These are phyloP conservation scores for Drosophila silvestris DNA, from an alignment of 2,888 invertebrate species.

Conservation along the genomic window DNA sequence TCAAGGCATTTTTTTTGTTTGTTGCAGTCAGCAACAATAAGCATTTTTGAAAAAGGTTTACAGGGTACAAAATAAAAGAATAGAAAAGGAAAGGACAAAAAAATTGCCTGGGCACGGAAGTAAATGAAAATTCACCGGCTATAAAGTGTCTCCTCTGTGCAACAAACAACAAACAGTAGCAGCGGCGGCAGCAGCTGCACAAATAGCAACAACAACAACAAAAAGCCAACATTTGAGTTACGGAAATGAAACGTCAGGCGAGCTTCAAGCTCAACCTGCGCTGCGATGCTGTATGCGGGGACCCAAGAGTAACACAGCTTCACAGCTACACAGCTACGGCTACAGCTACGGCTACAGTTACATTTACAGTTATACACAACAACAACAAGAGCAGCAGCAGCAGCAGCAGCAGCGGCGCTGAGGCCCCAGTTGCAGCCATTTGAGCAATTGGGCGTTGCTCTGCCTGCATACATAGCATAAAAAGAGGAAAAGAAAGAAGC, in stretches of 20 bases:
- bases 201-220: conserved; percentile 12
- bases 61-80: conserved; percentile 6
- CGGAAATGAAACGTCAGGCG: conserved; percentile 80
- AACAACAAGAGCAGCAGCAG: background rate
- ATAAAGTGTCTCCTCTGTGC: conserved; percentile 67
- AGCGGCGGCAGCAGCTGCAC: conserved; percentile 11
- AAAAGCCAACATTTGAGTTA: conserved; percentile 71
- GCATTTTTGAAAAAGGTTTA: background rate
- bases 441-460: conserved; percentile 61
- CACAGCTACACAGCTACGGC: background rate
- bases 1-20: background rate
- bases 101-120: conserved; percentile 70
- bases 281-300: conserved; percentile 22
- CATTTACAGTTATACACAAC: conserved; percentile 7
- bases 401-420: background rate
- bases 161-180: conserved; percentile 18
- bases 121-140: conserved; percentile 77
- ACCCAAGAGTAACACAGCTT: conserved; percentile 41
- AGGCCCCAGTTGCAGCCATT: conserved; percentile 54
- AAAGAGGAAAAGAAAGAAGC: background rate
- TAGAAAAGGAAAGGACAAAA: conserved; percentile 6
- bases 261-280: conserved; percentile 20
- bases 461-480: conserved; percentile 29
- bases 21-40: background rate
- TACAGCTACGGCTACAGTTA: conserved; percentile 13